Evolutionary conservation across 35 echinoderm and acorn worm species (phyloP).

Genomic region (Diadema setosum): DNA sequence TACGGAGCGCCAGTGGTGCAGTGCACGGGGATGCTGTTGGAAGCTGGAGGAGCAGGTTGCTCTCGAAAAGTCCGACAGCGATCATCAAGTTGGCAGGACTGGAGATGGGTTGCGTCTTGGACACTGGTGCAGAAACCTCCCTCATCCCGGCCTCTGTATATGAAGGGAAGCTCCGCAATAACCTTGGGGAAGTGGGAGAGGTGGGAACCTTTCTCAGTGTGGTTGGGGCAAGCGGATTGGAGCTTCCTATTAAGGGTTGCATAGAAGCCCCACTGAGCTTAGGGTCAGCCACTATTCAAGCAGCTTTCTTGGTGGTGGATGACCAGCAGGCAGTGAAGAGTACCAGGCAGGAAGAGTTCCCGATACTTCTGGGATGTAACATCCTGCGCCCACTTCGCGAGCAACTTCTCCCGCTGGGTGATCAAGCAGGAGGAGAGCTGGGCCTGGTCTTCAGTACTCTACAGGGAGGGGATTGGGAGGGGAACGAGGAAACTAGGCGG

Average conservation of each 20-base stretch:
- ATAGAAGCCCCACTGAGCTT: neutral
- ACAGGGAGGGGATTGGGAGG: neutral
- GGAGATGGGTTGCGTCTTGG: neutral
- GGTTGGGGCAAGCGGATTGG: neutral
- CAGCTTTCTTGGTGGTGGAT: neutral
- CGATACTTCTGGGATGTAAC: conserved; percentile 10
- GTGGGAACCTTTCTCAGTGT: neutral
- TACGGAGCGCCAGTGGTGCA: too few relatives aligned
- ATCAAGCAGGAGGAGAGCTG: neutral
- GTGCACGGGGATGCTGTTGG: neutral
- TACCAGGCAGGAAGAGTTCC: neutral
- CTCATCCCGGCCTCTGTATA: neutral
- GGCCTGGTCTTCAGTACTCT: neutral
- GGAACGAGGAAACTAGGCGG: neutral
- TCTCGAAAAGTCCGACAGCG: neutral
- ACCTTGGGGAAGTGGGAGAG: neutral
- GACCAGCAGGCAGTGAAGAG: neutral
- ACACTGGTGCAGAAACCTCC: neutral
- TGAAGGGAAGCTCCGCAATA: neutral
- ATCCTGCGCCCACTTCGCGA: too few relatives aligned
- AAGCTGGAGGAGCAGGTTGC: neutral
- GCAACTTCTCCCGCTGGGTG: too few relatives aligned
- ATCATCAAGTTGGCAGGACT: neutral
- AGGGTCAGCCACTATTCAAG: neutral
- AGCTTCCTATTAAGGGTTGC: neutral